Conservation (phyloP, 2,888 invertebrate species). For the Plusia festucae region DNA sequence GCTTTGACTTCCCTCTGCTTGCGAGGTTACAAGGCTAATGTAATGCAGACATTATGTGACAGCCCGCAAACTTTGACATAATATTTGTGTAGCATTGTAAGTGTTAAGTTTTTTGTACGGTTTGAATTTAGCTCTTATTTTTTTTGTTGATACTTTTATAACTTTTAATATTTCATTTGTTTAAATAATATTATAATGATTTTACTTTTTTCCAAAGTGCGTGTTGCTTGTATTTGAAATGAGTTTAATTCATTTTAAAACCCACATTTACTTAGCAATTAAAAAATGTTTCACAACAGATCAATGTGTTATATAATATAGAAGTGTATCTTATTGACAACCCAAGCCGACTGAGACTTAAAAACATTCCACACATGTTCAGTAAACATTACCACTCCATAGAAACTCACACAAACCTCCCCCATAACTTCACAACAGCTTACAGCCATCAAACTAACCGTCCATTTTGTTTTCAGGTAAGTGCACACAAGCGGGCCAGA, state of each 20-base stretch:
- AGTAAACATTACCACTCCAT: background rate
- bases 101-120: slow-evolving; percentile 24
- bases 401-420: background rate
- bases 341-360: too few relatives aligned
- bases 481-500: slow-evolving; percentile 61
- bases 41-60: slow-evolving; percentile 39
- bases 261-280: too few relatives aligned
- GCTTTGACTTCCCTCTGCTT: slow-evolving; percentile 60
- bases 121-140: slow-evolving; percentile 24
- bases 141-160: background rate
- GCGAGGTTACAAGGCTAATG: slow-evolving; percentile 39
- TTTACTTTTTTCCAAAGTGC: too few relatives aligned
- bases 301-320: too few relatives aligned
- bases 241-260: too few relatives aligned
- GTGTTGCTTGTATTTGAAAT: too few relatives aligned
- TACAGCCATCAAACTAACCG: slow-evolving; percentile 36
- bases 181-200: too few relatives aligned
- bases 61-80: slow-evolving; percentile 47
- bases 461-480: slow-evolving; percentile 78
- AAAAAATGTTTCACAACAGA: too few relatives aligned
- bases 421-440: slow-evolving; percentile 1
- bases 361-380: background rate
- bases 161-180: background rate
- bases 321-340: too few relatives aligned
- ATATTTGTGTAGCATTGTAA: slow-evolving; percentile 45